These are phyloP conservation scores for Eurytoma adleriae DNA, from an alignment of 2,888 invertebrate genomes.

Conservation along the genomic window DNA sequence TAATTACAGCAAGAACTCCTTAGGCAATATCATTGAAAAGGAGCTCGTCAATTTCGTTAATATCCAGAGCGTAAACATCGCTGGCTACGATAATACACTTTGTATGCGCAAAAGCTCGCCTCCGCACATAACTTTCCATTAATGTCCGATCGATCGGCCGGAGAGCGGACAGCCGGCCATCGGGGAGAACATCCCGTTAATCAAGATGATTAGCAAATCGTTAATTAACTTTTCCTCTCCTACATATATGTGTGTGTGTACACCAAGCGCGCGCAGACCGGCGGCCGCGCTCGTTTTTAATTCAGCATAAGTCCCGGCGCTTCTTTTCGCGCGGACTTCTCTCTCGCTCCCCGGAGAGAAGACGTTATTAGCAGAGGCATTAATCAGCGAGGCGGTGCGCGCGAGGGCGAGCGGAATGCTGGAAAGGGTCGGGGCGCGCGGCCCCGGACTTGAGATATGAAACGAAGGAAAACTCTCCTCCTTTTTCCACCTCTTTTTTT, in stretches of 20 bases:
- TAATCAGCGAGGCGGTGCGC: slow-evolving; percentile 63
- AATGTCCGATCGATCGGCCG: no score
- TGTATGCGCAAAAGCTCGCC: no score
- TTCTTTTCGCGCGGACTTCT: slow-evolving; percentile 57
- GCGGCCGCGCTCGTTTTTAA: slow-evolving; percentile 69
- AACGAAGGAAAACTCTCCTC: slow-evolving; percentile 62
- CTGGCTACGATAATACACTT: no score
- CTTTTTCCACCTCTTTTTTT: slow-evolving; percentile 43
- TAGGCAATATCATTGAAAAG: no score
- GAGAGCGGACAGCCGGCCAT: no score
- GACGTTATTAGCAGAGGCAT: slow-evolving; percentile 75
- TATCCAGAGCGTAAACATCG: no score
- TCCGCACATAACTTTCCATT: no score
- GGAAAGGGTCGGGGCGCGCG: slow-evolving; percentile 53
- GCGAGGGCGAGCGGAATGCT: slow-evolving; percentile 35
- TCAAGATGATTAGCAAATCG: slow-evolving; percentile 45
- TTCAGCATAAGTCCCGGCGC: slow-evolving; percentile 72
- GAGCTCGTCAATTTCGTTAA: no score
- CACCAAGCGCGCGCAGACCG: not conserved
- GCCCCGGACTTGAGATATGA: slow-evolving; percentile 63
- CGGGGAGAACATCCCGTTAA: not conserved
- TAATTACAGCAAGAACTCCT: no score
- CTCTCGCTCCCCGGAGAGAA: slow-evolving; percentile 67
- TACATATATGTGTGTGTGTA: not conserved
- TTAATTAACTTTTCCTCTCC: slow-evolving; percentile 37